Conservation (phyloP, 2,888 invertebrate genomes). For the Homarus gammarus region DNA sequence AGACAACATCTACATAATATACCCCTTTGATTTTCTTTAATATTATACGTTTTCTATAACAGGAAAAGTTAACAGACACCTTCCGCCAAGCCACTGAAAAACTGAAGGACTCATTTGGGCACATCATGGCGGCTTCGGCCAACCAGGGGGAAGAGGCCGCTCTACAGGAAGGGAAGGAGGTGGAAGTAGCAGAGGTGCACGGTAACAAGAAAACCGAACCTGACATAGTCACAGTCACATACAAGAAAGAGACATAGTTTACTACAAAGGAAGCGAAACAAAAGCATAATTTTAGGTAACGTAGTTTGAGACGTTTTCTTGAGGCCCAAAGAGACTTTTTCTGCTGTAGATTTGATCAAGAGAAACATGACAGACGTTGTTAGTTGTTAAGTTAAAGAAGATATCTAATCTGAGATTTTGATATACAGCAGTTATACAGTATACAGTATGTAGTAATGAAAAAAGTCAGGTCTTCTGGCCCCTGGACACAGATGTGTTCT, state of each 20-base stretch:
- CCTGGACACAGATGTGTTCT: no score
- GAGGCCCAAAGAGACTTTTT: no score
- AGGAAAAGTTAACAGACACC: constrained; percentile 85
- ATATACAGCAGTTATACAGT: no score
- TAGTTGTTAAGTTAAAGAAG: no score
- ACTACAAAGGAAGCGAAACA: neutral
- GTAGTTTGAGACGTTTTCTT: neutral
- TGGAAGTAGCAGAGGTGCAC: constrained; percentile 76
- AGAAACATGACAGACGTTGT: no score
- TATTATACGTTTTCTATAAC: constrained; percentile 27
- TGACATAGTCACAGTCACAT: neutral
- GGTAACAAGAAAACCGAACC: neutral
- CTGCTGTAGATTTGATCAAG: no score
- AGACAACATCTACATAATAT: neutral
- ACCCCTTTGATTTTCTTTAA: neutral
- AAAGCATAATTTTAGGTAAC: neutral
- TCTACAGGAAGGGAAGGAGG: constrained; percentile 67
- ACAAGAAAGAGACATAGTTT: constrained; percentile 34
- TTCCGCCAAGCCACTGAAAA: constrained; percentile 91
- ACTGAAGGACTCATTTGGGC: constrained; percentile 90
- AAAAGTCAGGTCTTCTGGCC: no score
- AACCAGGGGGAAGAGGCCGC: constrained; percentile 83
- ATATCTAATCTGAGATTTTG: no score
- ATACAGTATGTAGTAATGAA: no score
- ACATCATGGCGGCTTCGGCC: constrained; percentile 82